Conservation (phyloP, 2,797 vertebrate species). For the Centropyge bicolor region DNA sequence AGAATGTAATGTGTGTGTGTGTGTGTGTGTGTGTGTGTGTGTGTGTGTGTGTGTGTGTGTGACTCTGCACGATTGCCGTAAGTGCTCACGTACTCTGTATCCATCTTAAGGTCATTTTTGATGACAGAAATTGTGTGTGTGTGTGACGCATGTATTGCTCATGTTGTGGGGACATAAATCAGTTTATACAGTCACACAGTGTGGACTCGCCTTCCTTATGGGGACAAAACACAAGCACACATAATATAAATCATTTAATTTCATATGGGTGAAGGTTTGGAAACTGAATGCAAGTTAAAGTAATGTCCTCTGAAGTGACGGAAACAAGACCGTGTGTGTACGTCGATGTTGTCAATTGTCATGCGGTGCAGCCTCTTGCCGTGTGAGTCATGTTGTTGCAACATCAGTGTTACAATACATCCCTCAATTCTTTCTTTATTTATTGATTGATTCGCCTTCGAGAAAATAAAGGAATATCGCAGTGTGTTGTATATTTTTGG, state of each 20-base stretch:
- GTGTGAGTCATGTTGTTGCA: conserved; percentile 12
- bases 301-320: too few species aligned
- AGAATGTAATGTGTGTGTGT: conserved; percentile 5
- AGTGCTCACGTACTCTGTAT: neutral
- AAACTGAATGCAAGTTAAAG: too few species aligned
- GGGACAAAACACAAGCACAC: too few species aligned
- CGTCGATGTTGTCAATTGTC: neutral
- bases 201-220: too few species aligned
- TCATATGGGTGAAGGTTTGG: too few species aligned
- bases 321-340: neutral
- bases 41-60: neutral
- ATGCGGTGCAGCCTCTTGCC: neutral
- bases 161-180: too few species aligned
- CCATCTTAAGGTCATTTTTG: conserved; percentile 13
- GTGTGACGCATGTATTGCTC: neutral
- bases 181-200: too few species aligned
- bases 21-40: neutral
- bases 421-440: neutral
- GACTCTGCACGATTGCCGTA: neutral
- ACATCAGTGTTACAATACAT: neutral
- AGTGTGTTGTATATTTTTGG: neutral
- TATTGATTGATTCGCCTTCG: neutral
- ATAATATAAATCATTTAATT: too few species aligned
- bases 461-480: neutral
- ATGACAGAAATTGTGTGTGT: neutral